These are phyloP conservation scores for Ceratina japonica DNA, from an alignment of 1,140 invertebrate genomes.

Conservation along the genomic window DNA sequence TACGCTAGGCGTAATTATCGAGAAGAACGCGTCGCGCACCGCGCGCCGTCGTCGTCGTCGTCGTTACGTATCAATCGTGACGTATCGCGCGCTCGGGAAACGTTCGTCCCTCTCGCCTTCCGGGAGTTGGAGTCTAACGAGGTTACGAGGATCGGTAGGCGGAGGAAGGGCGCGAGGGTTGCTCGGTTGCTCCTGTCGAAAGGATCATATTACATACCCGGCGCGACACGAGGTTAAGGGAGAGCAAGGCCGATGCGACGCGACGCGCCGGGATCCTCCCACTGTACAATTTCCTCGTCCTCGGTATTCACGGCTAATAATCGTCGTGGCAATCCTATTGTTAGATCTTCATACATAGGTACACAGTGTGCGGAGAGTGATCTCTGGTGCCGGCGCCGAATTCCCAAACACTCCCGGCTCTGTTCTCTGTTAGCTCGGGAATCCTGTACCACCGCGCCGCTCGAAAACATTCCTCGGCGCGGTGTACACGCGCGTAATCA, in stretches of 20 bases:
- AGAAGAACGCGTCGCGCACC: constrained; percentile 47
- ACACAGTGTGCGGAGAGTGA: neutral
- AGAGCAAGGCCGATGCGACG: neutral
- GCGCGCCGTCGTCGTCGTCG: constrained; percentile 59
- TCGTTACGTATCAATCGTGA: constrained; percentile 64
- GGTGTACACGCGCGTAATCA: neutral
- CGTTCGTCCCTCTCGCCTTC: constrained; percentile 66
- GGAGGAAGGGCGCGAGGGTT: constrained; percentile 43
- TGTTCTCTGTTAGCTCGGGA: neutral
- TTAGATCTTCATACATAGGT: constrained; percentile 22
- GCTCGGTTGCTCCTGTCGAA: constrained; percentile 48
- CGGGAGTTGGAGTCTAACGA: constrained; percentile 63
- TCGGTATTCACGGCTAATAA: constrained; percentile 63
- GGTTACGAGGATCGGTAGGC: constrained; percentile 65
- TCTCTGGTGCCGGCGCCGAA: constrained; percentile 24
- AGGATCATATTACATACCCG: constrained; percentile 58
- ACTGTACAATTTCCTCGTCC: constrained; percentile 47
- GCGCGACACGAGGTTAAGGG: neutral
- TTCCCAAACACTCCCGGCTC: constrained; percentile 8
- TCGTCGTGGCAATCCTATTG: constrained; percentile 56
- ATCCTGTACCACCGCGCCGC: neutral
- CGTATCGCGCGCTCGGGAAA: constrained; percentile 63
- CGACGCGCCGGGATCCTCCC: constrained; percentile 4
- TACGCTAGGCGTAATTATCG: constrained; percentile 71
- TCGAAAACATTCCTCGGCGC: neutral